Conservation (phyloP, 2,888 invertebrate species). For the Nomada fucata region DNA sequence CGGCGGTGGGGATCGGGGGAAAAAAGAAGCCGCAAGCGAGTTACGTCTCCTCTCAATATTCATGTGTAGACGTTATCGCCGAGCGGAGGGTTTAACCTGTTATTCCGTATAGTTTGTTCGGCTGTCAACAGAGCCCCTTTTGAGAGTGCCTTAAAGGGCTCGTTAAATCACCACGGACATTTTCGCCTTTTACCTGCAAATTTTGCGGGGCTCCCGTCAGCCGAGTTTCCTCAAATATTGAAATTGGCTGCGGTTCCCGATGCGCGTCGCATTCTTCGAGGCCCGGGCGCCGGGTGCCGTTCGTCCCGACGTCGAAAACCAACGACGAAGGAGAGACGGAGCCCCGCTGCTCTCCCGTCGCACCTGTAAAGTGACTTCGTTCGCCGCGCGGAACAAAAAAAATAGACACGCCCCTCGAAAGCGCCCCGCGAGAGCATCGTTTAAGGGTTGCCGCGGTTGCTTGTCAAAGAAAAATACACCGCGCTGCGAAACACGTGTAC, state of each 20-base stretch:
- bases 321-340: conserved; percentile 32
- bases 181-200: conserved; percentile 72
- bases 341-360: conserved; percentile 27
- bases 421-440: conserved; percentile 11
- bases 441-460: conserved; percentile 15
- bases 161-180: conserved; percentile 69
- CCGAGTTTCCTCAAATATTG: conserved; percentile 80
- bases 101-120: conserved; percentile 47
- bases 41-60: conserved; percentile 33
- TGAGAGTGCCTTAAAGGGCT: conserved; percentile 59
- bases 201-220: conserved; percentile 70
- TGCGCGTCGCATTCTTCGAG: conserved; percentile 73
- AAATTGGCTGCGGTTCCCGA: conserved; percentile 75
- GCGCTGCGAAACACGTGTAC: conserved; percentile 15
- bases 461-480: conserved; percentile 42
- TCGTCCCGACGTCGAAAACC: conserved; percentile 45
- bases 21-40: conserved; percentile 13
- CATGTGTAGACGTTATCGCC: conserved; percentile 31
- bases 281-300: conserved; percentile 23
- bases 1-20: background rate
- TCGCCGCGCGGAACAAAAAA: conserved; percentile 30
- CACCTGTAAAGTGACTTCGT: conserved; percentile 47
- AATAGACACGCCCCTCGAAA: conserved; percentile 31
- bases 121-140: conserved; percentile 50
- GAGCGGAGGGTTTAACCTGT: conserved; percentile 25